Conservation (phyloP, 2,888 invertebrate species). For the Scotopteryx bipunctaria region DNA sequence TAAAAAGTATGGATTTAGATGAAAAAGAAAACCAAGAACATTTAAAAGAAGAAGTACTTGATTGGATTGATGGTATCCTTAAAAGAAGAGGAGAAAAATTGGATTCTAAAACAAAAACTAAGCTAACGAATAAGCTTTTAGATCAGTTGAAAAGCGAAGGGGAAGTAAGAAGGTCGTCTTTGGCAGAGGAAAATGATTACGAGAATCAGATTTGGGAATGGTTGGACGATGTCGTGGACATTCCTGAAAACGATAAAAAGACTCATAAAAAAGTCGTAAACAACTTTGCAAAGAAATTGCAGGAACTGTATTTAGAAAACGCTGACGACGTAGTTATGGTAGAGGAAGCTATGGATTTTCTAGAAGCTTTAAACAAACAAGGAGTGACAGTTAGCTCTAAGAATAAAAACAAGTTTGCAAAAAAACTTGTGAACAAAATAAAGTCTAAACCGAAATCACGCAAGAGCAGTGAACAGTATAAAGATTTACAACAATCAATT, state of each 20-base stretch:
- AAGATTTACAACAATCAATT: constrained; percentile 25
- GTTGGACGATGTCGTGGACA: constrained; percentile 12
- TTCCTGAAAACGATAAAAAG: constrained; percentile 6
- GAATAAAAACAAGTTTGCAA: constrained; percentile 10
- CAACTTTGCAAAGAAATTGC: constrained; percentile 9
- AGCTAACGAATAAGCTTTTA: constrained; percentile 23
- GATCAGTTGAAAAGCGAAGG: neutral
- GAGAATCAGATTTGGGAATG: constrained; percentile 11
- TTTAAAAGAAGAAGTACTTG: constrained; percentile 33
- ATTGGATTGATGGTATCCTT: constrained; percentile 40
- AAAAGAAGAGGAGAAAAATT: constrained; percentile 15
- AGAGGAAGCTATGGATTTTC: constrained; percentile 10
- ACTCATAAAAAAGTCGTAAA: neutral
- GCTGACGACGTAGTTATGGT: constrained; percentile 5
- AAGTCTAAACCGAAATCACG: constrained; percentile 20
- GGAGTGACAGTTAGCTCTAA: constrained; percentile 6
- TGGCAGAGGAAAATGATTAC: neutral
- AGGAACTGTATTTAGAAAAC: constrained; percentile 3
- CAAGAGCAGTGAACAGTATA: constrained; percentile 18
- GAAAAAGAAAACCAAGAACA: constrained; percentile 27
- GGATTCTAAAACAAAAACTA: constrained; percentile 21
- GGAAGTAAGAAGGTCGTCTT: neutral
- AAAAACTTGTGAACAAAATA: constrained; percentile 7
- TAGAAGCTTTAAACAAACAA: constrained; percentile 8
- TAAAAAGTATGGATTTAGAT: constrained; percentile 29